Evolutionary conservation across 2,888 invertebrate species (phyloP), one percentile per base, ranked within the genome.

Genomic region (Silvanus unidentatus): DNA sequence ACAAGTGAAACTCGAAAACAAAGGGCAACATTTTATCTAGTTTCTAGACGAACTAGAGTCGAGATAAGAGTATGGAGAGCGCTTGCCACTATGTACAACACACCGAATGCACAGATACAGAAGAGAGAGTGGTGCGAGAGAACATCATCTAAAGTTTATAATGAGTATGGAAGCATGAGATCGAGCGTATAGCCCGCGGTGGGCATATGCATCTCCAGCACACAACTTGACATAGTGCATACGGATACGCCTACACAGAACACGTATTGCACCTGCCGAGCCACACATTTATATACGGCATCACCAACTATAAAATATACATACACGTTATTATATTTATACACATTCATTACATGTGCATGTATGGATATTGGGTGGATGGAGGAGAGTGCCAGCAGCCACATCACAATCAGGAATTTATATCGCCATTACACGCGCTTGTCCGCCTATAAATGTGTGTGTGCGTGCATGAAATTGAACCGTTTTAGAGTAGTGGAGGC

Each of bases 141-240:
- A 52, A 54, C 50, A 52, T 52, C 54, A 49, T 54, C 52, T 54
- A 50, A 55, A 55, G 49, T 55, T 56, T 53, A 59, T 59, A 59
- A 59, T 57, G 57, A 59, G 57, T 59, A 56, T 59, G 55, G 59
- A 57, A 56, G 59, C 59, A 59, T 52, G 52, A 54, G 54, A 54
- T 57, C 54, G 57, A 46, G 49, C 51, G 45, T 38, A 42, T 45
- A 39, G 46, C 52, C 48, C 30, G 45, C 39, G 50, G 48, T 48
- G 49, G 16, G 45, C 47, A 44, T 47, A 52, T 52, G 49, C 49
- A 47, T 48, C 43, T 49, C 47, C 32, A 22, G 22, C 22, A 22
- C 22, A 32, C 5, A 32, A 32, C 32, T 32, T 32, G 41, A 28
- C 41, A 34, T 41, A 32, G 30, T 42, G 30, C 36, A 42, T 39